Evolutionary conservation across 2,113 vertebrate species (phyloP), one percentile per base, ranked within the genome.

Genomic region (Heterochromis multidens): DNA sequence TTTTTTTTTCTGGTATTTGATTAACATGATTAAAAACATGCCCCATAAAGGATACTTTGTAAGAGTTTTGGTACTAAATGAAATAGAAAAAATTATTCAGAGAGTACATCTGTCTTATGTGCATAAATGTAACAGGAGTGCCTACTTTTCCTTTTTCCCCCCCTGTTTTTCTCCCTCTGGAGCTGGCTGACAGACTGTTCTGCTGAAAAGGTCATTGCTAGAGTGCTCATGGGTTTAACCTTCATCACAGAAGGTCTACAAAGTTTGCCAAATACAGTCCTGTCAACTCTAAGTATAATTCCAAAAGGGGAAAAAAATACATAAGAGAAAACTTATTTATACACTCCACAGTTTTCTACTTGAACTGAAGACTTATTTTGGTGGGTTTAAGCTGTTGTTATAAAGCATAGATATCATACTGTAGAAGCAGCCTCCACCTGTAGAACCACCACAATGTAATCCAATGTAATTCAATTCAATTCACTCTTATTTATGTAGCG

Each of bases 191-290:
- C 58, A 72, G 80, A 43, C 57, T 60, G 63, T 31, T 29, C 52
- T n/a, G 21, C 19, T 81, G 37, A 58, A 84, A 84, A 89, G 74
- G 79, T 82, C 40, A 60, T 7, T 11, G 25, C 25, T 65, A 13
- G 23, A 84, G 46, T 37, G 29, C 57, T 72, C 29, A 72, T 35
- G 62, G 54, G 21, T 70, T 46, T 82, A 81, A 87, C 79, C 79
- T 81, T 79, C 37, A 79, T 21, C 46, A 58, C 21, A 59, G 33
- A 54, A 56, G 9, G 29, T 54, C 63, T 60, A 33, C 29, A 31
- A 23, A 54, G 11, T 33, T 82, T 4, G 4, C 13, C 27, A 7
- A 14, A 33, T 33, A 6, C 21, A 21, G 29, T 52, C 46, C 43
- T 74, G 67, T 52, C 27, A 0, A 49, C 40, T 49, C 23, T 46